phyloP scores from a whole-genome alignment of 2,113 vertebrate genomes.

The Thalassarche chlororhynchos region DNA sequence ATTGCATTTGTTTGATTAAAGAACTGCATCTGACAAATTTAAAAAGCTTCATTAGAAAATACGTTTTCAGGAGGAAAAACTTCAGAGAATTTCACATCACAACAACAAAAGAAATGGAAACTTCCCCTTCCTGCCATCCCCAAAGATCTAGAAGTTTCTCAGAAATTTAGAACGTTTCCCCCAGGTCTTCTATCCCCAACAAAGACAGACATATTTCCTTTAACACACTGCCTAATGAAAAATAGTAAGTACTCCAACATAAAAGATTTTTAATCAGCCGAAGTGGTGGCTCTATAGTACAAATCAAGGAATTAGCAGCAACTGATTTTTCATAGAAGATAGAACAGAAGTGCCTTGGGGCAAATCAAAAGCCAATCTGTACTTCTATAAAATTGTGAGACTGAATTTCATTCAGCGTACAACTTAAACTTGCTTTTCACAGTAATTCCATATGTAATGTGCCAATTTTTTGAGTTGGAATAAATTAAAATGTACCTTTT shows the following conservation, averaged over 20 bases:
- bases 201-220: not conserved
- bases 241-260: not conserved
- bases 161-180: not conserved
- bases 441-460: not conserved
- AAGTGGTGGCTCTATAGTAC: slow-evolving; percentile 22
- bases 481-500: not conserved
- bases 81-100: not conserved
- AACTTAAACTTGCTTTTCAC: not conserved
- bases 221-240: slow-evolving; percentile 28
- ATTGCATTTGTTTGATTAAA: not conserved
- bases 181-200: not conserved
- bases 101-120: not conserved
- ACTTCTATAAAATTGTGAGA: not conserved
- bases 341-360: slow-evolving; percentile 23
- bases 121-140: not conserved
- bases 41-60: not conserved
- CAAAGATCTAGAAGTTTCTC: slow-evolving; percentile 19
- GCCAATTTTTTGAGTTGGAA: not conserved
- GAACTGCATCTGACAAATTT: not conserved
- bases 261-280: slow-evolving; percentile 43
- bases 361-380: slow-evolving; percentile 31
- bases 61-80: not conserved
- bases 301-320: slow-evolving; percentile 52
- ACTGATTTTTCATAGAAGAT: slow-evolving; percentile 16
- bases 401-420: not conserved